These are phyloP conservation scores for Theristicus caerulescens DNA, from an alignment of 2,113 vertebrate species.

Conservation along the genomic window DNA sequence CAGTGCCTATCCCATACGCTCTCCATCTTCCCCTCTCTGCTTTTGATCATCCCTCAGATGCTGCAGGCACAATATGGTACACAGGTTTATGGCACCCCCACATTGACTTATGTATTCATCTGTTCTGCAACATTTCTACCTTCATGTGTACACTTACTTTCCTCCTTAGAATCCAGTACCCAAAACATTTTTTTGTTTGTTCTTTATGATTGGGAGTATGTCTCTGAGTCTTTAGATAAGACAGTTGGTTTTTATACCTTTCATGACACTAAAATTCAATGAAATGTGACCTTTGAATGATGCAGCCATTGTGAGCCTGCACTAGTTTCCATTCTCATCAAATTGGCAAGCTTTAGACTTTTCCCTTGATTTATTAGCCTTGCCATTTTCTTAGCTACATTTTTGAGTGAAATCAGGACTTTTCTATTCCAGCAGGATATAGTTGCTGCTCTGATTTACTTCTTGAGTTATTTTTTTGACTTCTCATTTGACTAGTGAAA, in stretches of 20 bases:
- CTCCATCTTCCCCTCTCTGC: neutral
- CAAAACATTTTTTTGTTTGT: neutral
- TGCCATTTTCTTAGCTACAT: neutral
- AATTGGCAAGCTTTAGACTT: neutral
- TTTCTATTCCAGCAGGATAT: neutral
- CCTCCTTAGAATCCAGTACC: neutral
- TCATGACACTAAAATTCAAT: neutral
- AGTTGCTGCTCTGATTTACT: neutral
- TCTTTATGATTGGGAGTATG: neutral
- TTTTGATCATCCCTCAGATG: neutral
- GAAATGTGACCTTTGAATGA: neutral
- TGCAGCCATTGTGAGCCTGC: neutral
- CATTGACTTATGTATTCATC: accelerated
- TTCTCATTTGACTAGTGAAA: neutral
- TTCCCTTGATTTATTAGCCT: neutral
- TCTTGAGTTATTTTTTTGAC: neutral
- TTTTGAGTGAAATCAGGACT: neutral
- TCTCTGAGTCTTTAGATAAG: neutral
- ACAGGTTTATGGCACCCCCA: neutral
- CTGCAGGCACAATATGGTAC: neutral
- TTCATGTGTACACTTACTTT: neutral
- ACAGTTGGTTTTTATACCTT: neutral
- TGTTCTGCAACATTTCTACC: neutral
- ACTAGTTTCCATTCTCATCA: neutral
- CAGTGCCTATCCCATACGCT: accelerated